A percentile compares a stretch with the other conserved stretches of the same genome.
Evolutionary conservation across 2,797 vertebrate species (phyloP).

Genomic region (Sphaeramia orbicularis): DNA sequence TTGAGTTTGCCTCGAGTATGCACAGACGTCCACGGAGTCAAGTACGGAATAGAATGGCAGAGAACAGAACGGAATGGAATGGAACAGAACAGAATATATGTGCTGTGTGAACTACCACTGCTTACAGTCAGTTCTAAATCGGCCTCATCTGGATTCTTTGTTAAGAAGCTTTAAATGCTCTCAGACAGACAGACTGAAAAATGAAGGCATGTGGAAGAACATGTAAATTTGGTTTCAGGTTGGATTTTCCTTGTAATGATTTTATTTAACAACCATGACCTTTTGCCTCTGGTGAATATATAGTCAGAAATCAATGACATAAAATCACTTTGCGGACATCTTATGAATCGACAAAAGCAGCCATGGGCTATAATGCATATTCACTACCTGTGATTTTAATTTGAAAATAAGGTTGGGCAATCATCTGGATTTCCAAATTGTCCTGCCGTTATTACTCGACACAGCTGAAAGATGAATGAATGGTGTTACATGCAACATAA

Average conservation of each 20-base stretch:
- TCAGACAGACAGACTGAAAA: slow-evolving; percentile 10
- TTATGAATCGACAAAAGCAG: slow-evolving; percentile 43
- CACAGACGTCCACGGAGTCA: too few relatives aligned
- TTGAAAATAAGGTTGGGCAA: background rate
- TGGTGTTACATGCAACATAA: too few relatives aligned
- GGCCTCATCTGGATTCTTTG: slow-evolving; percentile 8
- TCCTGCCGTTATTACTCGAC: too few relatives aligned
- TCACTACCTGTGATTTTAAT: slow-evolving; percentile 9
- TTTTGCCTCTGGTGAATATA: slow-evolving; percentile 52
- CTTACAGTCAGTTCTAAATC: slow-evolving; percentile 23
- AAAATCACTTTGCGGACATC: slow-evolving; percentile 45
- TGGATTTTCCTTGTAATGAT: slow-evolving; percentile 37
- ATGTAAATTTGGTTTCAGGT: slow-evolving; percentile 25
- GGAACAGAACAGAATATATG: slow-evolving; percentile 4
- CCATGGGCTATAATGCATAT: slow-evolving; percentile 36
- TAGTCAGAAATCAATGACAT: slow-evolving; percentile 49
- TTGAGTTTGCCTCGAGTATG: too few relatives aligned
- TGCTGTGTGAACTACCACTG: slow-evolving; percentile 1
- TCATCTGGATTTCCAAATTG: too few relatives aligned
- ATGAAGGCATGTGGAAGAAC: slow-evolving; percentile 8
- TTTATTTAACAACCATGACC: slow-evolving; percentile 45
- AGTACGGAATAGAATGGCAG: too few relatives aligned
- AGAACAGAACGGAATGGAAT: too few relatives aligned
- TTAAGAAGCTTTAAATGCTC: background rate
- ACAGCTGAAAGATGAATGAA: too few relatives aligned